Conservation (phyloP, 2,888 invertebrate genomes). For the Mantis religiosa region DNA sequence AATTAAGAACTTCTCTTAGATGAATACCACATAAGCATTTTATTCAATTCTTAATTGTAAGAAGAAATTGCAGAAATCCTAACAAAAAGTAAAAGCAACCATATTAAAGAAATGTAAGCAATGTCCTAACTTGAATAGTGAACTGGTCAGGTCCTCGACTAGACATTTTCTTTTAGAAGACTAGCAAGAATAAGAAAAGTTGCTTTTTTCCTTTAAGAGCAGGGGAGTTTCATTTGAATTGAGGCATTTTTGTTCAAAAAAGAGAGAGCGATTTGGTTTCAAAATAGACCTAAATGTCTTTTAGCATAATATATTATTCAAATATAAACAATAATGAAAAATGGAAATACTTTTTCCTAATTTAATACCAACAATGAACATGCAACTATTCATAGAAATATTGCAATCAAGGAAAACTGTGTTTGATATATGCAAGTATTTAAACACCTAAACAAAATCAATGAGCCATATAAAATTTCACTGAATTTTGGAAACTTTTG, state of each 20-base stretch:
- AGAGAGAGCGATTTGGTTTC: neutral
- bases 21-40: neutral
- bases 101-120: neutral
- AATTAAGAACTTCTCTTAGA: neutral
- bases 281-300: neutral
- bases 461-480: slow-evolving; percentile 1
- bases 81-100: slow-evolving; percentile 9
- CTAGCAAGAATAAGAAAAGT: slow-evolving; percentile 25
- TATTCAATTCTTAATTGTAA: neutral
- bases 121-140: slow-evolving; percentile 6
- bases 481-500: neutral
- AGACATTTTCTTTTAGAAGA: slow-evolving; percentile 30
- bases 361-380: slow-evolving; percentile 21
- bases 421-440: neutral
- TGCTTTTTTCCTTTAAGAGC: neutral
- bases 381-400: slow-evolving; percentile 20
- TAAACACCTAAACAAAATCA: slow-evolving; percentile 10
- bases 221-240: neutral
- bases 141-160: slow-evolving; percentile 29
- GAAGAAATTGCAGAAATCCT: slow-evolving; percentile 1
- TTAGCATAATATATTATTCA: neutral
- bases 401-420: slow-evolving; percentile 5
- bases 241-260: neutral
- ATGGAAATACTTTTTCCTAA: slow-evolving; percentile 3
- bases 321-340: slow-evolving; percentile 1